phyloP scores from a whole-genome alignment of 1,140 invertebrate genomes.

The Akabosia matsudoensis region DNA sequence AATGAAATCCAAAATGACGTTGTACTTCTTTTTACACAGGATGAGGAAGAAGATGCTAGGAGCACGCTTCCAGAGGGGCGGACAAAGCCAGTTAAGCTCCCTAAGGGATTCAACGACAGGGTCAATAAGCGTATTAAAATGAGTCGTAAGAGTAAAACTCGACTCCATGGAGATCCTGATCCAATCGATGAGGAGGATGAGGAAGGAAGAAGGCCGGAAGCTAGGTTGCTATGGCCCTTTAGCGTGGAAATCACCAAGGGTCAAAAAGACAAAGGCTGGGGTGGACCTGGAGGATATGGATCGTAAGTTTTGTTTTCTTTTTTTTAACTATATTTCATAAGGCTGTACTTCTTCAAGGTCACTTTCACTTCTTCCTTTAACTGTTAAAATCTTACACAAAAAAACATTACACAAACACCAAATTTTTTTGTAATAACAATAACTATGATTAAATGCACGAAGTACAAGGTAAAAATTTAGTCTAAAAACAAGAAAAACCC shows the following conservation, averaged over 20 bases:
- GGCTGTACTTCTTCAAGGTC: no score
- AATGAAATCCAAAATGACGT: no score
- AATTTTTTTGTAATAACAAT: neutral
- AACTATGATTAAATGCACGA: neutral
- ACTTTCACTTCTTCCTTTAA: no score
- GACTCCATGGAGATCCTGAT: conserved; percentile 20
- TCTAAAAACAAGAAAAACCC: conserved; percentile 21
- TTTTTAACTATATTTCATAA: neutral
- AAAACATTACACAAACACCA: neutral
- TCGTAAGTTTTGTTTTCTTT: conserved; percentile 31
- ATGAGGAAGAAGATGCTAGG: neutral
- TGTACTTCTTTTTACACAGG: neutral
- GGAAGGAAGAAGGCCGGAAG: conserved; percentile 16
- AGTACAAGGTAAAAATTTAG: conserved; percentile 1
- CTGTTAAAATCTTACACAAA: no score
- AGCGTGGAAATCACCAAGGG: conserved; percentile 34
- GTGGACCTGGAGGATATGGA: conserved; percentile 18
- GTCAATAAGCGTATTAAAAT: conserved; percentile 21
- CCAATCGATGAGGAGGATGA: conserved; percentile 18
- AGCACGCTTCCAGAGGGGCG: neutral
- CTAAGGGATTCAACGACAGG: conserved; percentile 28
- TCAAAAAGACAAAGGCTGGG: conserved; percentile 11
- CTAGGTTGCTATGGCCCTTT: conserved; percentile 37
- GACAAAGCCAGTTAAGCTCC: conserved; percentile 6
- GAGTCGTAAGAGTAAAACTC: neutral